phyloP scores from a whole-genome alignment of 2,113 vertebrate species.

The Lophotis ruficrista region DNA sequence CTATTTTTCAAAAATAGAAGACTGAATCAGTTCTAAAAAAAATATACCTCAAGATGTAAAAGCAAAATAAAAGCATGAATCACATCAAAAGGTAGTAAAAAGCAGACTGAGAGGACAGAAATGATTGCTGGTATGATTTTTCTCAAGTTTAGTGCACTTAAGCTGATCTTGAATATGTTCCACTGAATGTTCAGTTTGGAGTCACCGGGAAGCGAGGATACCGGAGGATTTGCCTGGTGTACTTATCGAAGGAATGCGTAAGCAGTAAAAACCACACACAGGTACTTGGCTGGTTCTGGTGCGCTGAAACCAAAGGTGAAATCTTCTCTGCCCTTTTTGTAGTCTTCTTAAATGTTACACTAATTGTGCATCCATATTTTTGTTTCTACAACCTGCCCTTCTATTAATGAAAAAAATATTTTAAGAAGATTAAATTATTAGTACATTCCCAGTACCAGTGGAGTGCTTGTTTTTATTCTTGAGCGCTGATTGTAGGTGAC shows the following conservation, averaged over 20 bases:
- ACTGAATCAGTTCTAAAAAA: background rate
- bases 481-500: background rate
- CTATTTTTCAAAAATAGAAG: background rate
- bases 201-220: background rate
- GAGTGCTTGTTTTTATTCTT: background rate
- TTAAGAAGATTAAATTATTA: background rate
- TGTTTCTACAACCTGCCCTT: background rate
- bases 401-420: background rate
- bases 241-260: background rate
- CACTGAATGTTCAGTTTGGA: background rate
- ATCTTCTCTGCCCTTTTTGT: background rate
- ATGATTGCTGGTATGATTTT: background rate
- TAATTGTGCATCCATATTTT: background rate
- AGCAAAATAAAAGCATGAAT: background rate
- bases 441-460: background rate
- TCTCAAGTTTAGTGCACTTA: background rate
- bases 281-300: background rate
- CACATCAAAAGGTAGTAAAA: background rate
- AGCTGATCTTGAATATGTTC: background rate
- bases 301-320: background rate
- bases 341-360: background rate
- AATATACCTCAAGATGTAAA: background rate
- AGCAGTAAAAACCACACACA: background rate
- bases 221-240: background rate
- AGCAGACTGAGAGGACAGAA: background rate